Base-by-base conservation (phyloP, 2,113 vertebrate genomes). In the Gallinago undulata region DNA sequence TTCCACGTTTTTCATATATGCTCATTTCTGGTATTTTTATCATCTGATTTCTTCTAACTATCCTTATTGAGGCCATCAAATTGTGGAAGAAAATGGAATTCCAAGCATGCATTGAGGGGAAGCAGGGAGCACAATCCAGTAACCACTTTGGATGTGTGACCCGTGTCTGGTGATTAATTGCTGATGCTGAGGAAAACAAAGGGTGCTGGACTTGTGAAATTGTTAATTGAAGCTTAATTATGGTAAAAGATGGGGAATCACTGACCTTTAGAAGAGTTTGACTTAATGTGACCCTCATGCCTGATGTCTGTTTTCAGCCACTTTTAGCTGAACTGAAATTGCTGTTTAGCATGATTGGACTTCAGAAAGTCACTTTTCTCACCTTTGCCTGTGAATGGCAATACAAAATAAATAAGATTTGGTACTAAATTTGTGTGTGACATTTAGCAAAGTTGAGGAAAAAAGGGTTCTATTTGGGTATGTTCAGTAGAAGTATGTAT, bases 241-340 rank as follows among this genome's bases (percentile, higher is more conserved):
- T 75, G 76, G 90, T 91, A 4, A 43, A 75, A 95, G 73, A 87
- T 60, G 68, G 69, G 80, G 43, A 94, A 56, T 90, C 80, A 77
- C 76, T 95, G 86, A 91, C 93, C 77, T 95, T 94, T 96, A 24
- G 19, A 77, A 41, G 86, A 80, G 75, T 91, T 89, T 75, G 43
- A 51, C 87, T 92, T 93, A 90, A 89, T 87, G 89, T 94, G 87
- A 89, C 93, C 77, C 87, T 96, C 73, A 27, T 91, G 57, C 47
- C 64, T 80, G 64, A 57, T 74, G 69, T 43, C 60, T 82, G 17
- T 91, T 91, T 97, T 82, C 87, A 91, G 77, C 30, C 14, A 16
- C 39, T 75, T 94, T 89, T 88, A 92, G 81, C 62, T 60, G 56
- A 68, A 84, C 57, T 87, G 39, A 91, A 95, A 90, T 90, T 88